Base-by-base conservation (phyloP, 2,888 invertebrate species). In the Fragum fragum region DNA sequence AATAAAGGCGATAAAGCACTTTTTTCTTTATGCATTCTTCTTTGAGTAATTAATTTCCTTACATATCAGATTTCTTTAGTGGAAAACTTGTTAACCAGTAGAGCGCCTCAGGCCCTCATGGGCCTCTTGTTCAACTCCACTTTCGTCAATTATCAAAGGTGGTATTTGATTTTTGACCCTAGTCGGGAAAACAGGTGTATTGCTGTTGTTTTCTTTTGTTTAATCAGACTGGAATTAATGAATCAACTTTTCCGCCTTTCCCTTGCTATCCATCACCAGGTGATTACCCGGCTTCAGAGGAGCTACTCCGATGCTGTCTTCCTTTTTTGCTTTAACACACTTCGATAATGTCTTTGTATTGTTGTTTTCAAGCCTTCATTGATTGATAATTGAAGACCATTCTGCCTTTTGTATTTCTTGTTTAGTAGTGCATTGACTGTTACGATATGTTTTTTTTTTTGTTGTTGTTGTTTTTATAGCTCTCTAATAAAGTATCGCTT, bases 331-430 rank as follows among this genome's bases (percentile, higher is more conserved):
- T 59, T 82, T 73, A 7, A 78, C 61, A 36, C 73, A 81, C 7
- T 76, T 81, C 68, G 59, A 83, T 55, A 81, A 81, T 9, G 76
- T 74, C 73, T 83, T 86, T 18, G 71, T 70, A 71, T 81, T 84
- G 28, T 83, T 83, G 7, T 39, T 69, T 79, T 26, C 5, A 83
- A 76, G 0, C 79, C 81, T 36, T 86, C 81, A 28, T 73, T 66
- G 11, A 83, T 79, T 16, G 68, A 32, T 1, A 59, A 52, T 32
- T 80, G 77, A 16, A 76, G 61, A 23, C 73, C 76, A 83, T 71
- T 80, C 80, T 18, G 82, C 77, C 36, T 71, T 66, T 9, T 77
- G 26, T 14, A 76, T 23, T 28, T 21, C 14, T 39, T 66, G 21
- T 53, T 82, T 78, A 61, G 63, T 66, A 55, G 79, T 76, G 28